Conservation (phyloP, 2,113 vertebrate species). For the Phocoena sinus region DNA sequence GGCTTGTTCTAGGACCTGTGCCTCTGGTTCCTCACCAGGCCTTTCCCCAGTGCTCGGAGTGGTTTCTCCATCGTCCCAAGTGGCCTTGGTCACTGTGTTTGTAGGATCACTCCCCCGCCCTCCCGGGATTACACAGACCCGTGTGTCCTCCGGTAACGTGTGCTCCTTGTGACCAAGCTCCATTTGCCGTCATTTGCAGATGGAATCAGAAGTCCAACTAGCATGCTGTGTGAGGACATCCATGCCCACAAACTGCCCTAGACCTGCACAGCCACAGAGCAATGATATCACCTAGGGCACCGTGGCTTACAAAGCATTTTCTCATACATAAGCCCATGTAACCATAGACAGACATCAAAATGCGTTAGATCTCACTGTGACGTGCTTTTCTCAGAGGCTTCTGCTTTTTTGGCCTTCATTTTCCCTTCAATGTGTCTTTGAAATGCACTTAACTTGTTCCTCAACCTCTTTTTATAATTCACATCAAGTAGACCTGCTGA, state of each 20-base stretch:
- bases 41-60: neutral
- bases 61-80: neutral
- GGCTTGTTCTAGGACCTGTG: neutral
- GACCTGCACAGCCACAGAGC: neutral
- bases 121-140: neutral
- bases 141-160: neutral
- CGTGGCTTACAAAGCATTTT: neutral
- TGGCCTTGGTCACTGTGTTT: neutral
- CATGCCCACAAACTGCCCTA: neutral
- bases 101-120: neutral
- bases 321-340: accelerated
- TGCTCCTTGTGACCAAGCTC: neutral
- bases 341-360: neutral
- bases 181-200: neutral
- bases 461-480: neutral
- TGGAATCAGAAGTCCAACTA: neutral
- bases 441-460: neutral
- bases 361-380: neutral
- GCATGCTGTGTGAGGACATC: neutral
- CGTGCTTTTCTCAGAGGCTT: neutral
- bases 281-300: neutral
- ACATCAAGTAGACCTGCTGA: neutral
- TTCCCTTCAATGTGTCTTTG: neutral
- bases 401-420: neutral
- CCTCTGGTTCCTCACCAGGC: neutral